A percentile compares a stretch with the other conserved stretches of the same genome.
Conservation (phyloP, 2,888 invertebrate species). For the Willowsia nigromaculata region DNA sequence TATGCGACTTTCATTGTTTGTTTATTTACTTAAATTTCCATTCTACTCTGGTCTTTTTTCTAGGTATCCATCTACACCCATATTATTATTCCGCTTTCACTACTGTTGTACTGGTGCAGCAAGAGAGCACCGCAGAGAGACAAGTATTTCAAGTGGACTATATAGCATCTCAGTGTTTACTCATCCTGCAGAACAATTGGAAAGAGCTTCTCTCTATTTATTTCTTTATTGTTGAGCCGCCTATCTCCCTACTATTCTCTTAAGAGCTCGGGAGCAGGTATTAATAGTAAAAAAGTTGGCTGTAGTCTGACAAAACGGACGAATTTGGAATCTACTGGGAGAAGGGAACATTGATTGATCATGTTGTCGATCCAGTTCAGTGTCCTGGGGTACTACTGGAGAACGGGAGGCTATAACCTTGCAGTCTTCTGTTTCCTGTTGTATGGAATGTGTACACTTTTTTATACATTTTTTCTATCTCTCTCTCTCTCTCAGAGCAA, state of each 20-base stretch:
- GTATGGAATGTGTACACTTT: neutral
- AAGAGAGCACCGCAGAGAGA: too few relatives aligned
- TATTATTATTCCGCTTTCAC: too few relatives aligned
- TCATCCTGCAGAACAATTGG: too few relatives aligned
- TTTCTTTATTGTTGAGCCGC: neutral
- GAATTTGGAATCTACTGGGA: neutral
- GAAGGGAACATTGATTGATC: constrained; percentile 23
- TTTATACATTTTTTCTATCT: neutral
- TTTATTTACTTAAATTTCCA: neutral
- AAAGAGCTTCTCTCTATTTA: neutral
- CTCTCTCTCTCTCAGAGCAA: too few relatives aligned
- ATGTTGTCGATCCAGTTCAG: constrained; percentile 32
- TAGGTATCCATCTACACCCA: too few relatives aligned
- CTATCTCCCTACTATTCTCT: neutral
- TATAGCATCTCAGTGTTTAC: too few relatives aligned
- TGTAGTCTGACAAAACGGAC: neutral
- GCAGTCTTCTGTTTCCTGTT: neutral
- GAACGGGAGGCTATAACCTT: neutral
- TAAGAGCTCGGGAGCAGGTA: too few relatives aligned
- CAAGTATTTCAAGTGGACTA: too few relatives aligned
- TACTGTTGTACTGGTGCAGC: too few relatives aligned
- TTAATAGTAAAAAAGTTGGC: neutral
- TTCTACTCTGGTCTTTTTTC: neutral
- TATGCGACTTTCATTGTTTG: neutral
- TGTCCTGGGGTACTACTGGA: neutral